Evolutionary conservation across 2,888 invertebrate species (phyloP).

Genomic region (Scrobipalpa costella): DNA sequence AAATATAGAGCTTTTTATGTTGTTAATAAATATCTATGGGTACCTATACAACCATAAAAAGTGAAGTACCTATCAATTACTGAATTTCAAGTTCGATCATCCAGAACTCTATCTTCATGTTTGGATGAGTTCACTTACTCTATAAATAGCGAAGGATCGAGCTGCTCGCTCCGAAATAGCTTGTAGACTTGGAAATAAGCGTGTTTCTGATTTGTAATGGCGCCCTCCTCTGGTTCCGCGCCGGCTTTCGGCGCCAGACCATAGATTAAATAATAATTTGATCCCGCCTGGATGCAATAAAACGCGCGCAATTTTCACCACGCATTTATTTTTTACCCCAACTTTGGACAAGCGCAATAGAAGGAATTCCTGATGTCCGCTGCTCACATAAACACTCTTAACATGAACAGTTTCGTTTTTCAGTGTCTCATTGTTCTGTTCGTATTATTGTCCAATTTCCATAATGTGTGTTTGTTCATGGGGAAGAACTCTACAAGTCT

Average conservation of each 20-base stretch:
- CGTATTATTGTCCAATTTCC: not conserved
- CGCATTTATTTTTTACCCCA: slow-evolving; percentile 21
- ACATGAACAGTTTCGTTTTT: not conserved
- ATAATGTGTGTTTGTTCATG: not conserved
- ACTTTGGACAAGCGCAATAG: not conserved
- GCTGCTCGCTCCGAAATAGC: slow-evolving; percentile 42
- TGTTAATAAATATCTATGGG: not conserved
- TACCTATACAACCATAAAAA: not conserved
- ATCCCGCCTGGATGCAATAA: slow-evolving; percentile 5
- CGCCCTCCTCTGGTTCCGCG: slow-evolving; percentile 25
- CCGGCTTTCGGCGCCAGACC: slow-evolving; percentile 30
- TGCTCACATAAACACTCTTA: not conserved
- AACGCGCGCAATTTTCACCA: slow-evolving; percentile 13
- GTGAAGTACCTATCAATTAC: not conserved
- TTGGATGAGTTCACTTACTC: slow-evolving; percentile 40
- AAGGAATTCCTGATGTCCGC: not conserved
- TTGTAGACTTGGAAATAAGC: slow-evolving; percentile 31
- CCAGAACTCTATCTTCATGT: slow-evolving; percentile 20
- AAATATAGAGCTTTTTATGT: not conserved
- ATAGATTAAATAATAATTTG: slow-evolving; percentile 25
- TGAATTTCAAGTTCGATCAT: slow-evolving; percentile 13
- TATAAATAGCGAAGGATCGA: slow-evolving; percentile 44
- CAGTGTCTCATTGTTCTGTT: not conserved
- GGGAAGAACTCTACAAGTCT: not conserved
- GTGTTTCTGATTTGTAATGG: slow-evolving; percentile 33